Percentiles rank a stretch among this genome's conserved stretches.
phyloP scores from a whole-genome alignment of 2,113 vertebrate genomes.

The Vireo altiloquus region DNA sequence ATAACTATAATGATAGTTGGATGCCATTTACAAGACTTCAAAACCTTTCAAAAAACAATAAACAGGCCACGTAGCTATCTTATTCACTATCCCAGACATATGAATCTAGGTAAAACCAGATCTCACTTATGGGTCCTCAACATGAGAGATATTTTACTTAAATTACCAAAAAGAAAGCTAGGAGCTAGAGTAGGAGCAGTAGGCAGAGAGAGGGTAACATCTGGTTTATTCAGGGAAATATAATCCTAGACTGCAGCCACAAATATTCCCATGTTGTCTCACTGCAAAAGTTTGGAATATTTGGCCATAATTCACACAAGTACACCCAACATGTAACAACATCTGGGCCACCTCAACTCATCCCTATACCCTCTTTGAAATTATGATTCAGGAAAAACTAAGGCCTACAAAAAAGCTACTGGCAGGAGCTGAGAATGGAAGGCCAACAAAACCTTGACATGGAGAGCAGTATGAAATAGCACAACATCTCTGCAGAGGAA shows the following conservation, averaged over 20 bases:
- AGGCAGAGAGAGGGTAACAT: not conserved
- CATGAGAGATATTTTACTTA: not conserved
- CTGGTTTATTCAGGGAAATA: not conserved
- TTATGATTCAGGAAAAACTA: not conserved
- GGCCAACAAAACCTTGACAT: not conserved
- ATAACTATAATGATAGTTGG: not conserved
- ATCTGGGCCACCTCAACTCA: not conserved
- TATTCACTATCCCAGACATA: not conserved
- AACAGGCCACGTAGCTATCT: not conserved
- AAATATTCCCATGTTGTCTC: not conserved
- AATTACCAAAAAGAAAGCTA: not conserved
- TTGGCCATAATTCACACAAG: not conserved
- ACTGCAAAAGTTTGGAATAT: not conserved
- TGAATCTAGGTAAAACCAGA: not conserved
- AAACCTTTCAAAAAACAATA: not conserved
- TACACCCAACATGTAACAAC: not conserved
- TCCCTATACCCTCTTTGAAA: not conserved
- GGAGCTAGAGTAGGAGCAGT: not conserved
- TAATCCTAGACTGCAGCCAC: not conserved
- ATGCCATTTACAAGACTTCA: not conserved
- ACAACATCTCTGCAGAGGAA: not conserved
- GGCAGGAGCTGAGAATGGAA: not conserved
- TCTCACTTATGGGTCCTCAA: not conserved
- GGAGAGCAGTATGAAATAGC: not conserved
- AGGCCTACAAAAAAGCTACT: not conserved